Conservation (phyloP, 1,140 invertebrate species). For the Yoshiicerus persimilis region DNA sequence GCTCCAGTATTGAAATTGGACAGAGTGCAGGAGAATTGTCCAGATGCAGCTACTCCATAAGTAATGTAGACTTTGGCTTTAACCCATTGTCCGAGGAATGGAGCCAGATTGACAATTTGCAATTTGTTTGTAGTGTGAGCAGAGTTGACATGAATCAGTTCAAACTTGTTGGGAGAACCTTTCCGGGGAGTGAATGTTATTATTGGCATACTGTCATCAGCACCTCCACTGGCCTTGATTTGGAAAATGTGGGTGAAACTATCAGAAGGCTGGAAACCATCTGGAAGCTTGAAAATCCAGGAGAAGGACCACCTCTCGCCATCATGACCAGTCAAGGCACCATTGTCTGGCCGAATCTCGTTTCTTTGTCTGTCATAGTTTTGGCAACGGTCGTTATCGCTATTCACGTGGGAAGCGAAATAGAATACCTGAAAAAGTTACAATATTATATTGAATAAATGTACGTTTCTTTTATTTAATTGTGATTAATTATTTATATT, state of each 20-base stretch:
- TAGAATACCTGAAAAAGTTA: slow-evolving; percentile 9
- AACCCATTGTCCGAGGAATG: slow-evolving; percentile 25
- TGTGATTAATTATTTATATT: too few relatives aligned
- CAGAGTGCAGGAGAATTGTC: slow-evolving; percentile 13
- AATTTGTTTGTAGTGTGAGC: background rate
- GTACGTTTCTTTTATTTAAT: too few relatives aligned
- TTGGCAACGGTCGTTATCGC: slow-evolving; percentile 37
- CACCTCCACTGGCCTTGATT: slow-evolving; percentile 39
- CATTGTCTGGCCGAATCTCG: slow-evolving; percentile 36
- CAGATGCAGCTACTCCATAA: background rate
- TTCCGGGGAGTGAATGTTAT: slow-evolving; percentile 38
- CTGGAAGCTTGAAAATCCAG: slow-evolving; percentile 38
- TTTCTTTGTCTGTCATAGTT: slow-evolving; percentile 33
- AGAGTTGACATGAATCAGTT: slow-evolving; percentile 24
- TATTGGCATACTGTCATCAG: slow-evolving; percentile 22
- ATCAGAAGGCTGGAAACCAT: slow-evolving; percentile 32
- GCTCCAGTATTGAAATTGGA: background rate
- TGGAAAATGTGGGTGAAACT: slow-evolving; percentile 43
- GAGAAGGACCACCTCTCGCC: slow-evolving; percentile 30
- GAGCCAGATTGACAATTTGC: background rate
- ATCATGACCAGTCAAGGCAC: background rate
- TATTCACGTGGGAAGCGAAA: slow-evolving; percentile 28
- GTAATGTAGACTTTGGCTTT: slow-evolving; percentile 20
- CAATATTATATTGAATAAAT: background rate
- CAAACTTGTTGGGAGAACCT: background rate